Percentiles rank a stretch among this genome's conserved stretches.
These are phyloP conservation scores for Crambe crambe DNA, from an alignment of 37 sponge, comb jelly and placozoan genomes.

Conservation along the genomic window DNA sequence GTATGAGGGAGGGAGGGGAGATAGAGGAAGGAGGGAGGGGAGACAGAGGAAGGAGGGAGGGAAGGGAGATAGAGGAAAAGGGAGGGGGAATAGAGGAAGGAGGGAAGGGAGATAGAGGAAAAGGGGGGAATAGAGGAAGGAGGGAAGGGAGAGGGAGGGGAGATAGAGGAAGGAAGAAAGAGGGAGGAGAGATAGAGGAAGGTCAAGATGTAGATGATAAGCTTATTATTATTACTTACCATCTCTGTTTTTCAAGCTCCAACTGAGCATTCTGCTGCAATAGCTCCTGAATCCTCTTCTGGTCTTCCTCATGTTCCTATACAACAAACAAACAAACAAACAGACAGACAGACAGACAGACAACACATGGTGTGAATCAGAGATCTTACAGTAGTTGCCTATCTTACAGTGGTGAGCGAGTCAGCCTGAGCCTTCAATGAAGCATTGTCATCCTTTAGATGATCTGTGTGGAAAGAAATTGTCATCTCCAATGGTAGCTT, in stretches of 20 bases:
- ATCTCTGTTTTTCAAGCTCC: slow-evolving; percentile 72
- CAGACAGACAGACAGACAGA: slow-evolving; percentile 8
- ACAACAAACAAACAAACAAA: neutral
- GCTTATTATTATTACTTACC: slow-evolving; percentile 20
- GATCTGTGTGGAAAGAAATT: slow-evolving; percentile 13
- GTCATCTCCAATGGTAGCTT: neutral
- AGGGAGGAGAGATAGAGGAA: neutral
- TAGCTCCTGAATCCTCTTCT: slow-evolving; percentile 64
- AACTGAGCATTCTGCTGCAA: slow-evolving; percentile 85
- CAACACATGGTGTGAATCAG: too few relatives aligned
- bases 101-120: neutral
- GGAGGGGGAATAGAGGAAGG: neutral
- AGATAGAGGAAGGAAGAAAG: neutral
- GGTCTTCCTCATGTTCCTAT: slow-evolving; percentile 68
- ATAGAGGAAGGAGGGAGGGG: neutral
- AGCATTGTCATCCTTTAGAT: slow-evolving; percentile 54
- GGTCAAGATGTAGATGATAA: too few relatives aligned
- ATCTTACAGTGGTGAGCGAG: slow-evolving; percentile 59
- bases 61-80: neutral
- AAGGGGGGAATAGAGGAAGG: too few relatives aligned
- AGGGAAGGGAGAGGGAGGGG: neutral
- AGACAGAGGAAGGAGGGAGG: neutral
- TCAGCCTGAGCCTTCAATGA: slow-evolving; percentile 70
- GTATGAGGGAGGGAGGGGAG: too few relatives aligned
- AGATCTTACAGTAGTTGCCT: neutral